Evolutionary conservation across 1,140 invertebrate species (phyloP).

Genomic region (Brachionus plicatilis): DNA sequence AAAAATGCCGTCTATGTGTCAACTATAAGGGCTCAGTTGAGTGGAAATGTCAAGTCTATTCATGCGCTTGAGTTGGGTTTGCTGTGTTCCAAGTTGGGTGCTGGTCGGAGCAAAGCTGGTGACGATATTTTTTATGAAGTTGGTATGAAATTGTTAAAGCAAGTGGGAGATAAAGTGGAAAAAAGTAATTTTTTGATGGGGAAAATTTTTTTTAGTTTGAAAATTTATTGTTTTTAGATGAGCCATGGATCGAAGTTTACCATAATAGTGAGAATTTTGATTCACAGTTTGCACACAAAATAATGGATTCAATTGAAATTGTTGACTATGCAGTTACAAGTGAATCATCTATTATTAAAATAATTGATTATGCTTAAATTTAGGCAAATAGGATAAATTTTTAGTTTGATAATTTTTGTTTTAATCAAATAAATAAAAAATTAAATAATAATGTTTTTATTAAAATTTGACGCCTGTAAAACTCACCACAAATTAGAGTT

Average conservation of each 20-base stretch:
- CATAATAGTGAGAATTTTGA: background rate
- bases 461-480: too few species aligned
- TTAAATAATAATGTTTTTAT: too few species aligned
- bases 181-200: background rate
- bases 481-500: too few species aligned
- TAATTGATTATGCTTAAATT: slow-evolving; percentile 36
- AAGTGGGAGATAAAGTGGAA: slow-evolving; percentile 14
- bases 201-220: background rate
- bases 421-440: background rate
- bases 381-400: background rate
- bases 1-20: background rate
- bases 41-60: slow-evolving; percentile 21
- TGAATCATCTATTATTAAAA: slow-evolving; percentile 22
- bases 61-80: slow-evolving; percentile 10
- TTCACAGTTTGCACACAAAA: background rate
- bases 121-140: slow-evolving; percentile 30
- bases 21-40: background rate
- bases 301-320: slow-evolving; percentile 22
- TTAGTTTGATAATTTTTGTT: background rate
- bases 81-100: background rate
- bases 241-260: slow-evolving; percentile 15
- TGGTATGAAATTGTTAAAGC: slow-evolving; percentile 19
- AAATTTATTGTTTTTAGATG: background rate
- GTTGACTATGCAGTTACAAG: background rate
- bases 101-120: slow-evolving; percentile 20